Evolutionary conservation across 2,888 invertebrate species (phyloP), one percentile per base, ranked within the genome.

Genomic region (Sphinx pinastri): DNA sequence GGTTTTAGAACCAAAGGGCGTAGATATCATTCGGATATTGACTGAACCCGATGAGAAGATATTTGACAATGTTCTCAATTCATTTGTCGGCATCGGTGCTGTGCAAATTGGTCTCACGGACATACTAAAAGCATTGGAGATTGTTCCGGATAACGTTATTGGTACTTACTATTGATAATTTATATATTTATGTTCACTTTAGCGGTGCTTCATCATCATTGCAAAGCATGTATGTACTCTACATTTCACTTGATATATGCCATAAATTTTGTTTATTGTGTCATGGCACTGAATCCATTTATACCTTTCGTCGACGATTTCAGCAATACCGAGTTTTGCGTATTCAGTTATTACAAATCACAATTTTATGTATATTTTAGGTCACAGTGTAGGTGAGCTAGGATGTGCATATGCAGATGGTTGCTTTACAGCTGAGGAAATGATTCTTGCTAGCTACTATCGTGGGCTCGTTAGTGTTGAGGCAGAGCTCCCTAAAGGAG

Each of bases 381-480:
- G 79, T 25, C 74, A 74, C 47, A 75, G 74, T 59, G 96, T 97
- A 0, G 98, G 98, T 59, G 98, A 98, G 86, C 90, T 98, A 49
- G 97, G 97, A 8, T 98, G 98, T 84, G 97, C 97, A 0, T 98
- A 98, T 86, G 97, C 97, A 13, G 98, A 98, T 88, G 97, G 97
- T 16, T 96, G 96, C 72, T 93, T 98, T 71, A 97, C 97, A 0
- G 95, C 96, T 0, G 96, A 97, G 81, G 96, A 98, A 88, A 96
- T 96, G 87, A 95, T 98, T 68, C 86, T 97, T 11, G 16, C 70
- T 10, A 67, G 68, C 7, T 70, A 69, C 16, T 16, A 38, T 19
- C 73, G 73, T 1, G 72, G 72, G 1, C 1, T 12, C 7, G 71
- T 70, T 63, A 6, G 57, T 66, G n/a, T 59, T 68, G 2, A 58